Evolutionary conservation across 2,113 vertebrate genomes (phyloP).

Genomic region (Talpa occidentalis): DNA sequence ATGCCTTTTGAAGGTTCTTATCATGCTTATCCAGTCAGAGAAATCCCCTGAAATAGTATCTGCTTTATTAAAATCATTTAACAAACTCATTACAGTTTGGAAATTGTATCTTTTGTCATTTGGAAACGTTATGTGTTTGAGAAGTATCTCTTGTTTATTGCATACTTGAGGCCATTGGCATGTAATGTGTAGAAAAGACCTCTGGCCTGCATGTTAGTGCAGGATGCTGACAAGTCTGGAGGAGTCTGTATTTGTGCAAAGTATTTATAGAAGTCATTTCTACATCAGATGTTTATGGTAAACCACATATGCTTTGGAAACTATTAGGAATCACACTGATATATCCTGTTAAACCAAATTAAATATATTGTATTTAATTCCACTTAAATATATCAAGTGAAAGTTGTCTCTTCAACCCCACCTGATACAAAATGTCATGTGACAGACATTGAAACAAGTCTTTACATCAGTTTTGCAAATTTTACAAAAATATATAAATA

Average conservation of each 20-base stretch:
- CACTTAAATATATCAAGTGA: neutral
- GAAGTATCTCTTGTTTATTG: neutral
- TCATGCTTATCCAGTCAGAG: neutral
- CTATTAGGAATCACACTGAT: neutral
- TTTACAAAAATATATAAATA: neutral
- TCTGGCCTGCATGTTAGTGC: neutral
- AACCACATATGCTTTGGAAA: neutral
- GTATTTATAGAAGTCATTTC: neutral
- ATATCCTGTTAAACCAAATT: neutral
- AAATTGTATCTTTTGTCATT: neutral
- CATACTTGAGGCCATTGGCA: too few species aligned
- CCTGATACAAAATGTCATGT: neutral
- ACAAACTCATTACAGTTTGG: neutral
- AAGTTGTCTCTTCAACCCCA: neutral
- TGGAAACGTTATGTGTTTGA: neutral
- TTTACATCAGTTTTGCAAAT: neutral
- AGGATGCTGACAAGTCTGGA: neutral
- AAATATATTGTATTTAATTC: neutral
- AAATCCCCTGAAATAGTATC: neutral
- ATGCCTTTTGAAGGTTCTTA: neutral
- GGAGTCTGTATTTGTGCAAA: neutral
- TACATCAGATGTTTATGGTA: neutral
- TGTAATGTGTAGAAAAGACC: neutral
- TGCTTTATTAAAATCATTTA: neutral
- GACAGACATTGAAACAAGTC: neutral